A percentile compares a stretch with the other conserved stretches of the same genome.
Evolutionary conservation across 2,113 vertebrate genomes (phyloP).

Genomic region (Abramis brama): DNA sequence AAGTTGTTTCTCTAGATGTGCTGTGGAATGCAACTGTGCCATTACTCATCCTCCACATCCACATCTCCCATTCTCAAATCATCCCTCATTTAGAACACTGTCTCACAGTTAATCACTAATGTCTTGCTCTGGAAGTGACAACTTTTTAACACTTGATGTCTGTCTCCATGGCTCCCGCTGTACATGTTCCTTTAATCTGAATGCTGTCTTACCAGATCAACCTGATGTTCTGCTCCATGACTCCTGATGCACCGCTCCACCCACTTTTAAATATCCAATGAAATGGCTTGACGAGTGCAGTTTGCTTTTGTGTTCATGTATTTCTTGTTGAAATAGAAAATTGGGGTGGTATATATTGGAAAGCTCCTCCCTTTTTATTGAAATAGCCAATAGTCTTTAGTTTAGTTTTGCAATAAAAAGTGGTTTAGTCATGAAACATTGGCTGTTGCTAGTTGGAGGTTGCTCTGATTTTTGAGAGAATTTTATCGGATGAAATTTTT

Average conservation of each 20-base stretch:
- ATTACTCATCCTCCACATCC: conserved; percentile 2
- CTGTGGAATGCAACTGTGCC: conserved; percentile 26
- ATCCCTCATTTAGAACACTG: conserved; percentile 21
- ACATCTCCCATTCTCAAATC: conserved; percentile 1
- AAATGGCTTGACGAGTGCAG: not conserved
- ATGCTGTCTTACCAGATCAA: conserved; percentile 41
- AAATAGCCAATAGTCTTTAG: not conserved
- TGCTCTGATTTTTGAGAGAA: not conserved
- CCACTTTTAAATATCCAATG: not conserved
- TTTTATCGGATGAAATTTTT: not conserved
- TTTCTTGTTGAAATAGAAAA: not conserved
- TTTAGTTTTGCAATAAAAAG: not conserved
- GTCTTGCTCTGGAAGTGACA: conserved; percentile 28
- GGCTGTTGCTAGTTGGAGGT: too few species aligned
- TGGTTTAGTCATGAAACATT: not conserved
- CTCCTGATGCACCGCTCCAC: not conserved
- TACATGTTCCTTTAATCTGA: conserved; percentile 22
- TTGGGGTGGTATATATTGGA: not conserved
- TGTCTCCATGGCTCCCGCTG: conserved; percentile 10
- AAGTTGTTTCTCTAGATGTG: conserved; percentile 22
- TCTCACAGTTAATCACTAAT: conserved; percentile 25
- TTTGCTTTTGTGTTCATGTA: not conserved
- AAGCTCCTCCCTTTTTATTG: not conserved
- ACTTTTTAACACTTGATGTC: not conserved
- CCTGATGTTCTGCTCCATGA: conserved; percentile 14